Evolutionary conservation across 2,797 vertebrate species (phyloP), one percentile per base, ranked within the genome.

Genomic region (Setipinna tenuifilis): DNA sequence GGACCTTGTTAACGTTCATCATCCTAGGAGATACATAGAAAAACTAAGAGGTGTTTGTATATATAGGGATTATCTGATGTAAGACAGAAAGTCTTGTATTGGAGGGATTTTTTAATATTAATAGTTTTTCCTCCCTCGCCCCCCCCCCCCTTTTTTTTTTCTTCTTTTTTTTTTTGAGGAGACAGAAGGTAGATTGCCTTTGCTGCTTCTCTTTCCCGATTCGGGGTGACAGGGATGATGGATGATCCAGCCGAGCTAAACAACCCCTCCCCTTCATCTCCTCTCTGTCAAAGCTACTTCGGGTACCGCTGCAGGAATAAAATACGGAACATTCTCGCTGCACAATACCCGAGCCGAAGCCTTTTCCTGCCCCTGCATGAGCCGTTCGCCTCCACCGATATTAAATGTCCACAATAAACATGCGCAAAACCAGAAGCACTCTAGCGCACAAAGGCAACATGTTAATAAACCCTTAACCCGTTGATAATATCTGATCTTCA

Each of bases 151-250:
- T 16, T 54, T 75, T 84, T 65, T 10, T 31, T 75, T 91, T 81
- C 57, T 23, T 82, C 82, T 86, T 83, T 87, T 87, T 88, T 87
- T 88, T 92, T 92, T 93, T 95, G 96, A 95, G 93, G 93, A 96
- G 96, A 95, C 97, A 98, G 97, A 98, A 97, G 97, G 97, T 96
- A 96, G 96, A 95, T 94, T 96, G 96, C 96, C 95, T 96, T 94
- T 93, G 91, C 94, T 94, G 95, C 94, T 96, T 95, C 96, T 96
- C 96, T 95, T 96, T 96, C 96, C 96, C 96, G 97, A 96, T 96
- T 96, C 95, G 93, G 94, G 94, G 95, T 97, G 97, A 98, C 97
- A 98, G 96, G 94, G 95, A 97, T 99, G 98, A 99, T 99, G 97
- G 97, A 99, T 98, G 97, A 97, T 95, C 95, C 94, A 90, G 95